Percentiles rank a stretch among this genome's conserved stretches.
These are phyloP conservation scores for Pteria penguin DNA, from an alignment of 2,888 invertebrate species.

Conservation along the genomic window DNA sequence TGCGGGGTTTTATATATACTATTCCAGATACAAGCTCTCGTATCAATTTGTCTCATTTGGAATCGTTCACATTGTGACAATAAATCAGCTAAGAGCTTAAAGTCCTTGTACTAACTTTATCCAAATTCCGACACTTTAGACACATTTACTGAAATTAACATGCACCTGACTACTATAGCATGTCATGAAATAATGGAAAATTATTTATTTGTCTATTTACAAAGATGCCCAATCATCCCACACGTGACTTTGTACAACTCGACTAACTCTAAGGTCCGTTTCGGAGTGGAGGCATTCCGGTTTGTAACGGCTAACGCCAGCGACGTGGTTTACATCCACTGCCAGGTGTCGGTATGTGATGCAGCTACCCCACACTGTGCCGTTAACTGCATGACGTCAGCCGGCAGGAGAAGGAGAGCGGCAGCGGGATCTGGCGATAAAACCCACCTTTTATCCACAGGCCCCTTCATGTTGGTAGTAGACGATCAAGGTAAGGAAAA, in stretches of 20 bases:
- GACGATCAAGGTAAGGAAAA: not conserved
- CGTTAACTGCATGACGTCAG: conserved; percentile 40
- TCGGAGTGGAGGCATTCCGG: conserved; percentile 53
- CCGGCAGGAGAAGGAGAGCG: conserved; percentile 26
- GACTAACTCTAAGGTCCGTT: conserved; percentile 42
- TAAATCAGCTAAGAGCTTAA: no score
- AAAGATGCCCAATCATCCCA: conserved; percentile 48
- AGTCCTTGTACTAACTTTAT: no score
- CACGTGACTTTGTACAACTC: conserved; percentile 42
- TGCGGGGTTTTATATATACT: no score
- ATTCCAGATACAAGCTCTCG: no score
- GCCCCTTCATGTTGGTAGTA: conserved; percentile 44
- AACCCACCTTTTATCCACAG: conserved; percentile 49
- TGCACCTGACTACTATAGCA: no score
- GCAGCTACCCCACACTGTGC: conserved; percentile 34
- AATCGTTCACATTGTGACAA: no score
- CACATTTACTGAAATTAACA: no score
- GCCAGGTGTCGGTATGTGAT: conserved; percentile 51
- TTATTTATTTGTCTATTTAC: no score
- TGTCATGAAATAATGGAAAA: no score
- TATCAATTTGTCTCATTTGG: no score
- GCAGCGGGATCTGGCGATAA: conserved; percentile 9
- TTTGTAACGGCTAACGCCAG: conserved; percentile 49
- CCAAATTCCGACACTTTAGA: no score
- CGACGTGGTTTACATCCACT: conserved; percentile 51